phyloP scores from a whole-genome alignment of 1,140 invertebrate genomes.

The Hirudo medicinalis region DNA sequence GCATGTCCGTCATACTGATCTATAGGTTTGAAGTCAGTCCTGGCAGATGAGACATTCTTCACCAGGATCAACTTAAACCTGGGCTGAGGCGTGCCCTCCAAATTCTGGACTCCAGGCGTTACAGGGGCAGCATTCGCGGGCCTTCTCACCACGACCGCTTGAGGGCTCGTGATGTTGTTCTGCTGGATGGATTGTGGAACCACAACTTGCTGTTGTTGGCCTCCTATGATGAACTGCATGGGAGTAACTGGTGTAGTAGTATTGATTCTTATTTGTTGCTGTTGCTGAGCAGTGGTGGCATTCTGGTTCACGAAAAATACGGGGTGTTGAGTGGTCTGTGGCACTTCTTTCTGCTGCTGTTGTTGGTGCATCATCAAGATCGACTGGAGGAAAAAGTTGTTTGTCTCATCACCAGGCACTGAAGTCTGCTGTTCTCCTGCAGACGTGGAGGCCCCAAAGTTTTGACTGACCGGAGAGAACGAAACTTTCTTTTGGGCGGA shows the following conservation, averaged over 20 bases:
- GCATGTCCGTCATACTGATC: not conserved
- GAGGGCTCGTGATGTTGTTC: too few species aligned
- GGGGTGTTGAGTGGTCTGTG: not conserved
- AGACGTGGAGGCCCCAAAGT: too few species aligned
- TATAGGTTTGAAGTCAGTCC: not conserved
- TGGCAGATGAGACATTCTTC: not conserved
- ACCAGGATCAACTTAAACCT: not conserved
- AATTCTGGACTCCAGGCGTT: too few species aligned
- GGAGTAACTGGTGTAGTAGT: not conserved
- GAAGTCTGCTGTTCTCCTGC: too few species aligned
- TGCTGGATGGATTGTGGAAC: too few species aligned
- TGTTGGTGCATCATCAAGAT: slow-evolving; percentile 3
- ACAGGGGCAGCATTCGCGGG: too few species aligned
- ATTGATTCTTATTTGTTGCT: not conserved
- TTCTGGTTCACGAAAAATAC: not conserved
- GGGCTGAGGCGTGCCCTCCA: not conserved
- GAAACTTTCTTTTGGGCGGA: not conserved
- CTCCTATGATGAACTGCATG: too few species aligned
- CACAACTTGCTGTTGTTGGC: too few species aligned
- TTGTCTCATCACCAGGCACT: not conserved
- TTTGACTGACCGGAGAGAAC: too few species aligned
- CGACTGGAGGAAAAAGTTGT: not conserved
- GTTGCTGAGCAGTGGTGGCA: not conserved
- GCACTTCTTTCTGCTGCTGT: slow-evolving; percentile 7
- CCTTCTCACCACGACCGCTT: too few species aligned